Conservation (phyloP, 2,797 vertebrate species). For the Eidolon dupreanum region DNA sequence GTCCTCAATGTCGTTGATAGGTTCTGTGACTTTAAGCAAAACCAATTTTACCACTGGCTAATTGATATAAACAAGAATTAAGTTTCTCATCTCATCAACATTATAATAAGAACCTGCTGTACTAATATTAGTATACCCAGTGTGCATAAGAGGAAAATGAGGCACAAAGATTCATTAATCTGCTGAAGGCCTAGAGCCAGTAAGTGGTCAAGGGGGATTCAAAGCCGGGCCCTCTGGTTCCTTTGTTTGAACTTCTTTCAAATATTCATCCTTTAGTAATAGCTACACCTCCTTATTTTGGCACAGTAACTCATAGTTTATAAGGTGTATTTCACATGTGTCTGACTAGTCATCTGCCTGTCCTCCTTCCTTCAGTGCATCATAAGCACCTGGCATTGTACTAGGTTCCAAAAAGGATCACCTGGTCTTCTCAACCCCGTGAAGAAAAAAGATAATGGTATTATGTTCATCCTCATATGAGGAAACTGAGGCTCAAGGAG, state of each 20-base stretch:
- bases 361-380: neutral
- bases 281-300: neutral
- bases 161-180: neutral
- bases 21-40: neutral
- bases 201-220: neutral
- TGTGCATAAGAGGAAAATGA: neutral
- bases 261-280: neutral
- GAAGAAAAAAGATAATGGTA: neutral
- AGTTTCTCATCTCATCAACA: neutral
- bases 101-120: neutral
- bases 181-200: neutral
- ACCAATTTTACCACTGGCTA: neutral
- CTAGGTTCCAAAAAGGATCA: neutral
- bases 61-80: neutral
- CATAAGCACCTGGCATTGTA: neutral
- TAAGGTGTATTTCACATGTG: neutral
- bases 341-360: neutral
- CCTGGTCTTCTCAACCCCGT: neutral
- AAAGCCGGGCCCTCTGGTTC: neutral
- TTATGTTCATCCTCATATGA: neutral
- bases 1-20: neutral
- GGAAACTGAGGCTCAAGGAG: neutral
- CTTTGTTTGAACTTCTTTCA: neutral
- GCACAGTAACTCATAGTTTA: neutral
- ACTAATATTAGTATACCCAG: neutral